Evolutionary conservation across 1,140 invertebrate genomes (phyloP), one percentile per base, ranked within the genome.

Genomic region (Drosophila rhopaloa): DNA sequence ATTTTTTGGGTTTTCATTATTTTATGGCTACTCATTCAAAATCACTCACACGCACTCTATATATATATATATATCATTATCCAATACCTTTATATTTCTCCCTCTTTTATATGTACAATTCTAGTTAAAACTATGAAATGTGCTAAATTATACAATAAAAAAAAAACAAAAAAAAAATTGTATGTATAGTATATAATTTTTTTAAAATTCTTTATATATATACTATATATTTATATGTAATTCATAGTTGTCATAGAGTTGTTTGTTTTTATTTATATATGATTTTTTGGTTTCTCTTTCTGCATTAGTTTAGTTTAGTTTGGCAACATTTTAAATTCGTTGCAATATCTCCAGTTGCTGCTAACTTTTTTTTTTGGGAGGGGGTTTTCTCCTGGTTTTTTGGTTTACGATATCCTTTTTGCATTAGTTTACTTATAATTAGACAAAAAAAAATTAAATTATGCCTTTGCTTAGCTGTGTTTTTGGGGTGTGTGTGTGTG

Each of bases 251-350:
- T 70, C 59, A 43, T 70, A 76, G 50, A 61, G 61, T 82, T 63
- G 27, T 62, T 65, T 76, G 40, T 40, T 62, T 47, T 55, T 55
- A 53, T 56, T 32, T 32, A 44, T 44, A 57, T 57, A 32, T 44
- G 27, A 51, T 53, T 74, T 59, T 63, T 48, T 63, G 29, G 29
- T 58, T 48, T 68, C 56, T 44, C 43, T 53, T 54, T 62, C 43
- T 40, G 54, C 59, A 41, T 73, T 74, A 61, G 53, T 68, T 82
- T 88, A 82, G 83, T 82, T 88, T 88, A 88, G 83, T 88, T 88
- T 88, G 83, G 83, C 83, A 88, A 88, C 83, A 88, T 68, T 80
- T 88, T 88, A 88, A 88, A 88, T 88, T 88, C 83, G 83, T 88
- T 88, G 83, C 83, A 88, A 80, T 88, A 80, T 88, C 84, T 79